Conservation (phyloP, 1,140 invertebrate genomes). For the Drosophila kikkawai region DNA sequence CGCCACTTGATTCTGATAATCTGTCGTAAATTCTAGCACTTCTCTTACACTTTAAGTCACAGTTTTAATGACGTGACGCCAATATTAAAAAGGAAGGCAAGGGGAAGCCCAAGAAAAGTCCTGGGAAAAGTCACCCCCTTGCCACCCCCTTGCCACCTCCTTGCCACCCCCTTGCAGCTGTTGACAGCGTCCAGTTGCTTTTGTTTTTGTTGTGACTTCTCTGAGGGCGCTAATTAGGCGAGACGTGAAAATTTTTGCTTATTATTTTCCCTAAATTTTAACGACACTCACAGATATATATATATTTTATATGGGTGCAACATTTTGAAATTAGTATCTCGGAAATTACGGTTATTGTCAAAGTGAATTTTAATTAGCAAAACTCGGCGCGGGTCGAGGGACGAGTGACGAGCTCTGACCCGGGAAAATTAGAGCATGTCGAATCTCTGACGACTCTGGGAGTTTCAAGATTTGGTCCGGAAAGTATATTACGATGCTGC, state of each 20-base stretch:
- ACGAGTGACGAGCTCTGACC: conserved; percentile 16
- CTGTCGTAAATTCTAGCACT: conserved; percentile 67
- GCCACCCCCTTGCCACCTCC: conserved; percentile 27
- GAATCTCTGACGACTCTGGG: conserved; percentile 20
- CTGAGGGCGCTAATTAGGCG: conserved; percentile 71
- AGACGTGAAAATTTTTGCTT: conserved; percentile 82
- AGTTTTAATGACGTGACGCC: conserved; percentile 78
- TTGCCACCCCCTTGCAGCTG: conserved; percentile 48
- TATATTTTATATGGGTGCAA: conserved; percentile 77
- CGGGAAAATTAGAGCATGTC: conserved; percentile 14
- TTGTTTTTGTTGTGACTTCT: conserved; percentile 41
- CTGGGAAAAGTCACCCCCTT: conserved; percentile 41
- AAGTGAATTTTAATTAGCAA: conserved; percentile 77
- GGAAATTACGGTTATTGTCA: conserved; percentile 71
- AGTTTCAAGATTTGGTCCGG: conserved; percentile 1
- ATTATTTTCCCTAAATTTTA: conserved; percentile 81
- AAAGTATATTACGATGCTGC: conserved; percentile 1
- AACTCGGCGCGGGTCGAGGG: neutral
- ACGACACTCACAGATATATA: conserved; percentile 70
- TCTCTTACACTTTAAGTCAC: conserved; percentile 64
- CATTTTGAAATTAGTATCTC: conserved; percentile 83
- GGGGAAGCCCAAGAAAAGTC: conserved; percentile 18
- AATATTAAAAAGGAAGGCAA: conserved; percentile 65
- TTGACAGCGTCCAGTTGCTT: conserved; percentile 68
- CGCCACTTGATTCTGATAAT: conserved; percentile 74